Conservation (phyloP, 1,140 invertebrate species). For the Vanessa atalanta region DNA sequence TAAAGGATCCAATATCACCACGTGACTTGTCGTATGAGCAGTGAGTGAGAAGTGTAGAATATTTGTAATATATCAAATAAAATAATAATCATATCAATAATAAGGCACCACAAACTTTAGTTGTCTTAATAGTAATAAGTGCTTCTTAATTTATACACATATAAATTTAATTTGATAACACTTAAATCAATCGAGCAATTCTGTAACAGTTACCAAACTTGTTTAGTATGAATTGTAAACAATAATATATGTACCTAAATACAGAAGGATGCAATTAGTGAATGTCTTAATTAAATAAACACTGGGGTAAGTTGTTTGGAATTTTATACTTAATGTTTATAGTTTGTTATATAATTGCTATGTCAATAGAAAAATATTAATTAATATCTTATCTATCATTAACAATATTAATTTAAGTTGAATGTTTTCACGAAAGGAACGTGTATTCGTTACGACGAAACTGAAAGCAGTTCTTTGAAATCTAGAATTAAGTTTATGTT, state of each 20-base stretch:
- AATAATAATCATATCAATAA: not conserved
- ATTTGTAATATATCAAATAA: not conserved
- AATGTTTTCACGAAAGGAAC: too few species aligned
- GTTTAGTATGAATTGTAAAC: not conserved
- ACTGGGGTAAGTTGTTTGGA: constrained; percentile 1
- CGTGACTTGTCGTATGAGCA: constrained; percentile 30
- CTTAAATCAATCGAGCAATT: not conserved
- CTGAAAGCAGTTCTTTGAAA: too few species aligned
- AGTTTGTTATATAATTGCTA: too few species aligned
- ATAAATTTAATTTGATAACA: not conserved
- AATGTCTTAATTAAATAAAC: not conserved
- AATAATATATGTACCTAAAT: not conserved
- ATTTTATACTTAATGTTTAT: too few species aligned
- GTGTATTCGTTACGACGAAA: too few species aligned
- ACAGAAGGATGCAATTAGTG: not conserved
- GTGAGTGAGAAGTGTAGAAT: constrained; percentile 20
- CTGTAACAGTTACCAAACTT: not conserved
- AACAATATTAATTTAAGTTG: too few species aligned
- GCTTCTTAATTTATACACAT: not conserved
- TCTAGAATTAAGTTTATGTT: too few species aligned
- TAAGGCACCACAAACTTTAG: not conserved
- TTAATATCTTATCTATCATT: too few species aligned
- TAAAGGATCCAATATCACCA: constrained; percentile 8
- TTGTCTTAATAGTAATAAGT: not conserved
- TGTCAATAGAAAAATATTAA: too few species aligned